Conservation (phyloP, 2,797 vertebrate genomes). For the Natrix natrix region DNA sequence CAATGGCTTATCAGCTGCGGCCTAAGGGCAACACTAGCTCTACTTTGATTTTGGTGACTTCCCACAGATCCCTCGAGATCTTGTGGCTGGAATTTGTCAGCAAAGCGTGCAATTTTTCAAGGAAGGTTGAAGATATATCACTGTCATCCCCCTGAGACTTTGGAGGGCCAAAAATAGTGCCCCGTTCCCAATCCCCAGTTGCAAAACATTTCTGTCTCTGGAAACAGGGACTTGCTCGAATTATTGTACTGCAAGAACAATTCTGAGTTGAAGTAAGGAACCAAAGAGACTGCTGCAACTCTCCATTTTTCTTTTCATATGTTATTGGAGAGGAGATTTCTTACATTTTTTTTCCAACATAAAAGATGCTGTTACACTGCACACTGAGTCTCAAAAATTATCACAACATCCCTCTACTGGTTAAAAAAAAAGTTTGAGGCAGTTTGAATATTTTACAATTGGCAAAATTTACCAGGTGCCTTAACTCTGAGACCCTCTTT, state of each 20-base stretch:
- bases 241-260: neutral
- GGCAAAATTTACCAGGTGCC: neutral
- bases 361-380: neutral
- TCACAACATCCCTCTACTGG: neutral
- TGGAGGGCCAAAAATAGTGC: neutral
- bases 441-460: neutral
- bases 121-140: neutral
- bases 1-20: neutral
- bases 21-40: neutral
- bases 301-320: neutral
- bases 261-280: neutral
- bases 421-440: neutral
- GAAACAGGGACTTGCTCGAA: neutral
- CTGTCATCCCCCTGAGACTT: neutral
- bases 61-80: neutral
- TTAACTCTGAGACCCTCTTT: neutral
- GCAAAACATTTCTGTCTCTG: neutral
- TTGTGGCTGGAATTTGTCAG: neutral
- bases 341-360: neutral
- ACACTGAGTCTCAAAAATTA: neutral
- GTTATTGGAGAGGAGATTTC: neutral
- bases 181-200: neutral
- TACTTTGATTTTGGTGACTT: neutral
- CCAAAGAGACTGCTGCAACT: neutral
- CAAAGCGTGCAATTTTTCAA: neutral